A percentile compares a stretch with the other conserved stretches of the same genome.
These are phyloP conservation scores for Eurytoma californica DNA, from an alignment of 2,888 invertebrate genomes.

Conservation along the genomic window DNA sequence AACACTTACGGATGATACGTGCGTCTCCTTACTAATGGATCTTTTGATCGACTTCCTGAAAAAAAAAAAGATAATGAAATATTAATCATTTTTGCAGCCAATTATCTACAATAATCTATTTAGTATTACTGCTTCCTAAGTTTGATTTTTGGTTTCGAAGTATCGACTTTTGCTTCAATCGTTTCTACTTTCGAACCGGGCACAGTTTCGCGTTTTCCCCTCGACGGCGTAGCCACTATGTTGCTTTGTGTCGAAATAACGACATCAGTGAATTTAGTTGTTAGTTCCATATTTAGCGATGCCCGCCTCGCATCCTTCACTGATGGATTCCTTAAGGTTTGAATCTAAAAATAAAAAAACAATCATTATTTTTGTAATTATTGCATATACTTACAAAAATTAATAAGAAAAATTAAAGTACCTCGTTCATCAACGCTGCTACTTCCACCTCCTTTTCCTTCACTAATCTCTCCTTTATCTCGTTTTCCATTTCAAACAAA, in stretches of 20 bases:
- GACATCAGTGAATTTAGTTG: neutral
- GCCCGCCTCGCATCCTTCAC: neutral
- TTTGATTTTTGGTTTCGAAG: too few relatives aligned
- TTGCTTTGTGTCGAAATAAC: neutral
- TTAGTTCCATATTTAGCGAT: neutral
- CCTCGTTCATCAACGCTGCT: constrained; percentile 24
- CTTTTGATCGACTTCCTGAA: neutral
- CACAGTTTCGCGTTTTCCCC: too few relatives aligned
- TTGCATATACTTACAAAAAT: neutral
- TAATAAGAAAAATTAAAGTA: constrained; percentile 13
- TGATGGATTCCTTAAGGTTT: neutral
- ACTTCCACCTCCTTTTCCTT: constrained; percentile 24
- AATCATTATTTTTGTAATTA: neutral
- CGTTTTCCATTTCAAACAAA: constrained; percentile 22
- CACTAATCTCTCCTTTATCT: constrained; percentile 19
- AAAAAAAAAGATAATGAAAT: neutral
- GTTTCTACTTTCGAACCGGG: too few relatives aligned
- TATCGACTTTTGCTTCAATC: too few relatives aligned
- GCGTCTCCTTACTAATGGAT: neutral
- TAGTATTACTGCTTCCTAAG: too few relatives aligned
- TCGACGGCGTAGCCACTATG: neutral
- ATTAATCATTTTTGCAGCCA: too few relatives aligned
- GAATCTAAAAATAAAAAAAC: neutral
- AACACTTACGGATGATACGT: neutral
- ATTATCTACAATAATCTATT: too few relatives aligned